Evolutionary conservation across 1,140 invertebrate genomes (phyloP), one percentile per base, ranked within the genome.

Genomic region (Holotrichia oblita): DNA sequence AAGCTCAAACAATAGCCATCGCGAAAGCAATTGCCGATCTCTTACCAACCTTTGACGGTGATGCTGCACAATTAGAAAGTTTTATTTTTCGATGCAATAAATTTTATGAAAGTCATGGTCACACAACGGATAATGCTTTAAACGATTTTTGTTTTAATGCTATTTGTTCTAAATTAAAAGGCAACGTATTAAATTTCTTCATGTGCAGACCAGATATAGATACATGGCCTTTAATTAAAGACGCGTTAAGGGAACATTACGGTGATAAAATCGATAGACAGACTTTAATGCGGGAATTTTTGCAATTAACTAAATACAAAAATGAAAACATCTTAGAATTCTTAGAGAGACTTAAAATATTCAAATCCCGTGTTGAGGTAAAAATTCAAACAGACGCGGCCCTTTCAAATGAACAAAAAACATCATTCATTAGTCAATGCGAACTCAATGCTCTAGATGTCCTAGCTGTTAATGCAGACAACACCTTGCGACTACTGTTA

Each of bases 21-120:
- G 76, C 76, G 24, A 77, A 59, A 61, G 41, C 27, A 10, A 41
- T 41, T 61, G 48, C 27, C 6, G 76, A 77, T 24, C 20, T 24
- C 17, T 14, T 77, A 17, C 55, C 76, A 44, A 69, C 20, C 17
- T 77, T 77, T 42, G 61, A 77, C 40, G 61, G 76, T 0, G 40
- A 40, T 3, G 0, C 0, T 6, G 41, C 3, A 6, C 42, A 59
- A 12, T 42, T 77, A 61, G 76, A 77, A 40, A 40, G 27, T 40
- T 77, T 77, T 41, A 77, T 77, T n/a, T 2, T 1, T 40, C 69
- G 55, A 42, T 44, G 42, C 12, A 55, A 77, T 10, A 64, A 77
- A 77, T 77, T 61, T 77, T 73, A 40, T 40, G 24, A 22, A 8
- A 69, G 2, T 2, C 69, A 77, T 20, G 76, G 59, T 8, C 2